Conservation (phyloP, 2,797 vertebrate genomes). For the Peromyscus nudipes region DNA sequence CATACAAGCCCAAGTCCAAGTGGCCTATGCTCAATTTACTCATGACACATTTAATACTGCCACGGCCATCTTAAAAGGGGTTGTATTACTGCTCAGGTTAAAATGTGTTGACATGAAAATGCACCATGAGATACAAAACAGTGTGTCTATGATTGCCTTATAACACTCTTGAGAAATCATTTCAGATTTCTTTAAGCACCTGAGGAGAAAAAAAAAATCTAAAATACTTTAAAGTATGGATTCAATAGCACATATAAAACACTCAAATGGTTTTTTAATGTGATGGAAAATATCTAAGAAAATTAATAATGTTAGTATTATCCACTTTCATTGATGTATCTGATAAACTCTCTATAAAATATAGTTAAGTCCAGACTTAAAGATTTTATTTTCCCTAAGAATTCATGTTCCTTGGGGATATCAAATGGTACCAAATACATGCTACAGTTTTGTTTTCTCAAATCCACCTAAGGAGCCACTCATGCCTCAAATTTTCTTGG, state of each 20-base stretch:
- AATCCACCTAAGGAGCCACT: conserved; percentile 34
- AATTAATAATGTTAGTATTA: conserved; percentile 9
- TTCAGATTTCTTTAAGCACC: conserved; percentile 55
- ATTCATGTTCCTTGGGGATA: conserved; percentile 30
- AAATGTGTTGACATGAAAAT: conserved; percentile 44
- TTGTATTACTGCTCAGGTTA: background rate
- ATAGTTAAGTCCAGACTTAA: background rate
- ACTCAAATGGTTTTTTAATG: conserved; percentile 29
- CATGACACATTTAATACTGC: background rate
- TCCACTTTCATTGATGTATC: background rate
- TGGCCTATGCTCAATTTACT: background rate
- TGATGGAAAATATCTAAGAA: conserved; percentile 13
- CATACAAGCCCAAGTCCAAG: background rate
- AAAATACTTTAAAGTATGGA: conserved; percentile 32
- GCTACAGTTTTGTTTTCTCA: conserved; percentile 27
- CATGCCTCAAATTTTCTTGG: conserved; percentile 17
- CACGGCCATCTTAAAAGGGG: conserved; percentile 1
- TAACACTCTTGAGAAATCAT: conserved; percentile 34
- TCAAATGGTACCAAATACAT: background rate
- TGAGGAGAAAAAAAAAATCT: background rate
- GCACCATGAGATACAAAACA: background rate
- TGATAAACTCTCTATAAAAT: conserved; percentile 46
- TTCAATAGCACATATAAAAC: background rate
- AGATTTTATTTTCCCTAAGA: conserved; percentile 47
- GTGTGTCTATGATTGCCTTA: background rate